Percentiles rank a stretch among this genome's conserved stretches.
Evolutionary conservation across 2,797 vertebrate species (phyloP).

Genomic region (Hyperoplus immaculatus): DNA sequence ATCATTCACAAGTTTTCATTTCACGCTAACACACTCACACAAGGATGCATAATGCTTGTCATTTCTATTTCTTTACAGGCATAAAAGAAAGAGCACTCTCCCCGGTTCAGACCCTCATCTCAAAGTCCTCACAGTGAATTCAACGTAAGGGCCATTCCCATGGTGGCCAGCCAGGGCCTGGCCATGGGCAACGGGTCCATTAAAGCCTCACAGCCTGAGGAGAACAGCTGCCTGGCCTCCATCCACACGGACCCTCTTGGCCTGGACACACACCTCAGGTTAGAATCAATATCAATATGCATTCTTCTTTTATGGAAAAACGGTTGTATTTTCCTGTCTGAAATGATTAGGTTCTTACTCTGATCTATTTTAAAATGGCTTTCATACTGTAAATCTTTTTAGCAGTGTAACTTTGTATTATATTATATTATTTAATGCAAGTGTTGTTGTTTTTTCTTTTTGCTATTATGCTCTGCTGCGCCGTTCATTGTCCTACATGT

Average conservation of each 20-base stretch:
- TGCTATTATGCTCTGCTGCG: not conserved
- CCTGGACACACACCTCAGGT: constrained; percentile 80
- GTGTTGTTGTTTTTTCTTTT: no score
- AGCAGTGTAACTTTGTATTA: no score
- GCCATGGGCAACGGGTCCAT: constrained; percentile 90
- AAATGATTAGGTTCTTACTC: no score
- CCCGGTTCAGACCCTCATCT: not conserved
- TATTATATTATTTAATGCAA: no score
- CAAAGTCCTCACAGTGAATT: constrained; percentile 1
- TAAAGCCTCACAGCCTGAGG: constrained; percentile 80
- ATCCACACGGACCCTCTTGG: constrained; percentile 59
- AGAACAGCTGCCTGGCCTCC: constrained; percentile 78
- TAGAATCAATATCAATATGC: not conserved
- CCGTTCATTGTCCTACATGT: not conserved
- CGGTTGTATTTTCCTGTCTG: no score
- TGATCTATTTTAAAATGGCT: no score
- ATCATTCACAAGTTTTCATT: not conserved
- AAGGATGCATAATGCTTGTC: not conserved
- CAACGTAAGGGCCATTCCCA: constrained; percentile 68
- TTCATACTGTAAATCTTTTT: no score
- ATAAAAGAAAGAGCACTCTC: not conserved
- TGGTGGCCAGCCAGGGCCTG: constrained; percentile 77
- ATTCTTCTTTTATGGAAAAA: not conserved
- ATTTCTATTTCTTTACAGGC: constrained; percentile 1
- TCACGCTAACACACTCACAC: not conserved